Evolutionary conservation across 2,888 invertebrate species (phyloP).

Genomic region (Yponomeuta plumbellus): DNA sequence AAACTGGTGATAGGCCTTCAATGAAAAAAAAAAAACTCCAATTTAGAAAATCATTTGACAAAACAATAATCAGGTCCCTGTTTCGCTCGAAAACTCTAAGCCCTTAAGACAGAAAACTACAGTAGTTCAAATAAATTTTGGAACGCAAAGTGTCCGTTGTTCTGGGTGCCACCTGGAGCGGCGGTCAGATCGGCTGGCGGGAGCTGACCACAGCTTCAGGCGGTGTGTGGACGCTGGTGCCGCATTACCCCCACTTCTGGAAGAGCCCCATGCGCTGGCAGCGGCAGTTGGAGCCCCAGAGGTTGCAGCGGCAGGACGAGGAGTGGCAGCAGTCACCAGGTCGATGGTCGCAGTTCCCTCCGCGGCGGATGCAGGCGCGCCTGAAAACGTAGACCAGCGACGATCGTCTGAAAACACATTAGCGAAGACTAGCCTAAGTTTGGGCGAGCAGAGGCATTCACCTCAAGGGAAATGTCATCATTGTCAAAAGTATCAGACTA

Average conservation of each 20-base stretch:
- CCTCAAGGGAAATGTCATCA: not conserved
- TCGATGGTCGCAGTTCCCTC: conserved; percentile 89
- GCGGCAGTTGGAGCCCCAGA: conserved; percentile 92
- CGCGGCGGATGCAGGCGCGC: conserved; percentile 87
- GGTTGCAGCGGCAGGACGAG: conserved; percentile 90
- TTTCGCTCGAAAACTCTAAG: conserved; percentile 52
- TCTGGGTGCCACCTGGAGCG: conserved; percentile 58
- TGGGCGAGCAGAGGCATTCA: conserved; percentile 26
- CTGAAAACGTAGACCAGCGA: conserved; percentile 91
- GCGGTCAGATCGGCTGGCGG: conserved; percentile 62
- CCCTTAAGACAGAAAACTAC: conserved; percentile 33
- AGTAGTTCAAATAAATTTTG: conserved; percentile 28
- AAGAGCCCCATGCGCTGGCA: conserved; percentile 93
- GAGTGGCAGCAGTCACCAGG: conserved; percentile 91
- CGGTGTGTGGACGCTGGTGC: conserved; percentile 32
- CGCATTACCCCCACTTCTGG: conserved; percentile 87
- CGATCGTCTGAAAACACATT: conserved; percentile 86
- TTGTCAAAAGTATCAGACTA: too few species aligned
- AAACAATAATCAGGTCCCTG: conserved; percentile 65
- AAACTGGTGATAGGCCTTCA: conserved; percentile 40
- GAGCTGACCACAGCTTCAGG: conserved; percentile 59
- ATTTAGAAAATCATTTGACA: conserved; percentile 32
- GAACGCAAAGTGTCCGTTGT: conserved; percentile 63
- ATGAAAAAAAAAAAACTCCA: conserved; percentile 51
- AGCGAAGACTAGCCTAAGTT: conserved; percentile 68